Conservation (phyloP, 2,113 vertebrate species). For the Paradisaea rubra region DNA sequence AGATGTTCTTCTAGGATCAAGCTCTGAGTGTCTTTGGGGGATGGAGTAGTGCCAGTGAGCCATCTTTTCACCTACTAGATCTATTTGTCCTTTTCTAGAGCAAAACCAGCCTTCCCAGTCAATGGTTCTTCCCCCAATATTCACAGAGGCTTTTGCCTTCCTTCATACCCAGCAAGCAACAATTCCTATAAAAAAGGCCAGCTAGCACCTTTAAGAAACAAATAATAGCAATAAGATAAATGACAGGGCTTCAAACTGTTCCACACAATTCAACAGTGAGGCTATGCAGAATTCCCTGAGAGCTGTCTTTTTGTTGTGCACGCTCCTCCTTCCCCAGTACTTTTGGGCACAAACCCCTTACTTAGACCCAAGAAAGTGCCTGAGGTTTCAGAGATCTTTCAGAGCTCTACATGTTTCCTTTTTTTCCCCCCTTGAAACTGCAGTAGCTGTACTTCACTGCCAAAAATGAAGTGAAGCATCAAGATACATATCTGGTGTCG, state of each 20-base stretch:
- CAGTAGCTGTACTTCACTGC: not conserved
- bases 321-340: not conserved
- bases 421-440: not conserved
- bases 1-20: not conserved
- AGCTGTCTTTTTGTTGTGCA: not conserved
- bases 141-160: not conserved
- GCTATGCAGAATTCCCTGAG: not conserved
- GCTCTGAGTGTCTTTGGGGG: not conserved
- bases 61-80: not conserved
- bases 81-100: not conserved
- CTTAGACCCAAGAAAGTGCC: not conserved
- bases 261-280: not conserved
- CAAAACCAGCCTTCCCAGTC: not conserved
- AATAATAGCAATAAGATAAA: not conserved
- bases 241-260: not conserved
- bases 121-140: not conserved
- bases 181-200: not conserved
- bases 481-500: not conserved
- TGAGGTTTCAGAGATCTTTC: not conserved
- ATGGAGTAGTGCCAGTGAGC: not conserved
- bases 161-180: not conserved
- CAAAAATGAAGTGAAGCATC: not conserved
- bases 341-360: not conserved
- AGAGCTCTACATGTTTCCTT: not conserved
- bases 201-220: not conserved